Evolutionary conservation across 1,140 invertebrate species (phyloP).

Genomic region (Cylas formicarius): DNA sequence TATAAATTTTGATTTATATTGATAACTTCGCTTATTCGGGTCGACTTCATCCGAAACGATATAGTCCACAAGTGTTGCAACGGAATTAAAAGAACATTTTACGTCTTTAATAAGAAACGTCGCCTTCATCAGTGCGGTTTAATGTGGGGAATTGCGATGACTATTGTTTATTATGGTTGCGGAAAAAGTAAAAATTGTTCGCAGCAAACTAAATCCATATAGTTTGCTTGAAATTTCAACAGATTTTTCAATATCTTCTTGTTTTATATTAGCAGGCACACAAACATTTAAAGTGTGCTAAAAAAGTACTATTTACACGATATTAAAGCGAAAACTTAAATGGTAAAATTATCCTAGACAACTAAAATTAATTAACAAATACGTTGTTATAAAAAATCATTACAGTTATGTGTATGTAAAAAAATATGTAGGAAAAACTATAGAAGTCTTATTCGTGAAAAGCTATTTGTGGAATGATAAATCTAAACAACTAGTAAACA

Average conservation of each 20-base stretch:
- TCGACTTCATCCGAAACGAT: too few relatives aligned
- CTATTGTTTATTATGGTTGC: constrained; percentile 40
- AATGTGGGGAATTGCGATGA: constrained; percentile 38
- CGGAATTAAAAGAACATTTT: too few relatives aligned
- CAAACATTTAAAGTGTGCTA: constrained; percentile 36
- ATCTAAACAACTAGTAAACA: constrained; percentile 28
- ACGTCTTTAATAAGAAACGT: constrained; percentile 7
- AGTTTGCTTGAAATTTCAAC: too few relatives aligned
- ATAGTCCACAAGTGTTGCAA: too few relatives aligned
- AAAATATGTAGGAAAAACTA: constrained; percentile 40
- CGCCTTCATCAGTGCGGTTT: constrained; percentile 37
- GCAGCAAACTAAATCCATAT: constrained; percentile 23
- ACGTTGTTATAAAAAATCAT: constrained; percentile 38
- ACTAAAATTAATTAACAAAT: constrained; percentile 43
- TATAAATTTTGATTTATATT: too few relatives aligned
- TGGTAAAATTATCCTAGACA: constrained; percentile 29
- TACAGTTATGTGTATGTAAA: constrained; percentile 40
- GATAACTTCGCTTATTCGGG: too few relatives aligned
- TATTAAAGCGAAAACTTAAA: constrained; percentile 40
- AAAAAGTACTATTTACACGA: constrained; percentile 37
- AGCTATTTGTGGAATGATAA: constrained; percentile 37
- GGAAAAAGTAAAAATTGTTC: constrained; percentile 26
- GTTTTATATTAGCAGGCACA: constrained; percentile 33
- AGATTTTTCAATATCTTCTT: too few relatives aligned
- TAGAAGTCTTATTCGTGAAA: constrained; percentile 39